phyloP scores from a whole-genome alignment of 2,888 invertebrate genomes.

The Iselma pallidipennis region DNA sequence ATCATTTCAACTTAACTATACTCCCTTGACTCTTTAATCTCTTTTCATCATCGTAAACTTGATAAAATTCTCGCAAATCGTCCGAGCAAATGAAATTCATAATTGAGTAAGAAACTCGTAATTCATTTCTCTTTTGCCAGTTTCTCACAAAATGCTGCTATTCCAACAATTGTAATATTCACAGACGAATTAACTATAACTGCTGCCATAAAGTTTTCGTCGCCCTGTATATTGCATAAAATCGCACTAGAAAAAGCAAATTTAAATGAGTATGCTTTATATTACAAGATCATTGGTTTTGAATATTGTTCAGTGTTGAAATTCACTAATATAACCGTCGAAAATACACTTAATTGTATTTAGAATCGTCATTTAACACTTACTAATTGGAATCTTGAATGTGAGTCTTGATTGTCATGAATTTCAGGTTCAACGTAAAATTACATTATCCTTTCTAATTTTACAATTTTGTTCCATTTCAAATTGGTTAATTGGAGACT shows the following conservation, averaged over 20 bases:
- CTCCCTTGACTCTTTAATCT: neutral
- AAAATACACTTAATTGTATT: too few relatives aligned
- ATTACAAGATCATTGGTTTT: too few relatives aligned
- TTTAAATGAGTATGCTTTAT: too few relatives aligned
- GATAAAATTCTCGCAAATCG: neutral
- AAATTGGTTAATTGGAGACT: too few relatives aligned
- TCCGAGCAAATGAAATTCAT: neutral
- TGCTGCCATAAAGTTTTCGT: neutral
- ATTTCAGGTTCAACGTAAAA: too few relatives aligned
- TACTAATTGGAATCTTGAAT: neutral
- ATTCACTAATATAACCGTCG: too few relatives aligned
- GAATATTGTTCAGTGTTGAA: too few relatives aligned
- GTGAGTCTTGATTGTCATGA: neutral
- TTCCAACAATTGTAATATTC: neutral
- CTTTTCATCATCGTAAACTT: neutral
- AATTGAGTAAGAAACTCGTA: neutral
- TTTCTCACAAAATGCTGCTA: too few relatives aligned
- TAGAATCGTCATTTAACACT: neutral
- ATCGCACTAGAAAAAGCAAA: too few relatives aligned
- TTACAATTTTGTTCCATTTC: neutral
- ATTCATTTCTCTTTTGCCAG: neutral
- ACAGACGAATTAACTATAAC: too few relatives aligned
- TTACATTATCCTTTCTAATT: too few relatives aligned
- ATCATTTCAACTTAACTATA: neutral
- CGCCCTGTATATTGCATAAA: neutral